These are phyloP conservation scores for Varanus komodoensis DNA, from an alignment of 2,113 vertebrate species.

Conservation along the genomic window DNA sequence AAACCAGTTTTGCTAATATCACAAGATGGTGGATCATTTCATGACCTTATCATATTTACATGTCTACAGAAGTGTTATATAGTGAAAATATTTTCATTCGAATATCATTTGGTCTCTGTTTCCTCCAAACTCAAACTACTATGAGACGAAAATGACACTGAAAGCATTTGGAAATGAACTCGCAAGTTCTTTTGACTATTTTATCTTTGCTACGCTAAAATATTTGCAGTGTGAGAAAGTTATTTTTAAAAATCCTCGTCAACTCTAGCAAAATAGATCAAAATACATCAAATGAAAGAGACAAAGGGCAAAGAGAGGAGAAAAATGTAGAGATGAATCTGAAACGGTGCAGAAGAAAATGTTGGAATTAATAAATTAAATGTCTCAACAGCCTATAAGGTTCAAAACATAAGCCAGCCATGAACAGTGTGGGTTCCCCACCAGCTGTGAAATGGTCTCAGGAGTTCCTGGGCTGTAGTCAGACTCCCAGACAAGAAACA, in stretches of 20 bases:
- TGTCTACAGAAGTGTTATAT: slow-evolving; percentile 19
- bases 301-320: background rate
- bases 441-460: background rate
- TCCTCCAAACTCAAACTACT: slow-evolving; percentile 44
- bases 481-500: background rate
- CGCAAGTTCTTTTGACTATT: slow-evolving; percentile 19
- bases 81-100: slow-evolving; percentile 26
- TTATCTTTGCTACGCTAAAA: slow-evolving; percentile 23
- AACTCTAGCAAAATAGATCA: slow-evolving; percentile 1
- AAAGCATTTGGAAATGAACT: slow-evolving; percentile 44
- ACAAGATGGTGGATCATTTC: background rate
- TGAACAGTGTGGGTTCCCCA: background rate
- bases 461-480: background rate
- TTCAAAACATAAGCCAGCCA: background rate
- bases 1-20: slow-evolving; percentile 7
- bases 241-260: background rate
- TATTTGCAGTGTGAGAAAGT: slow-evolving; percentile 12
- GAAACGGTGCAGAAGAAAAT: background rate
- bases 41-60: slow-evolving; percentile 8
- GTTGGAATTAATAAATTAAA: background rate
- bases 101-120: slow-evolving; percentile 29
- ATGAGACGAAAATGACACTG: slow-evolving; percentile 14
- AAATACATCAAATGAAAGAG: slow-evolving; percentile 3
- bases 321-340: background rate
- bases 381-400: background rate